Percentiles rank a stretch among this genome's conserved stretches.
Conservation (phyloP, 2,888 invertebrate species). For the Aquatica leii region DNA sequence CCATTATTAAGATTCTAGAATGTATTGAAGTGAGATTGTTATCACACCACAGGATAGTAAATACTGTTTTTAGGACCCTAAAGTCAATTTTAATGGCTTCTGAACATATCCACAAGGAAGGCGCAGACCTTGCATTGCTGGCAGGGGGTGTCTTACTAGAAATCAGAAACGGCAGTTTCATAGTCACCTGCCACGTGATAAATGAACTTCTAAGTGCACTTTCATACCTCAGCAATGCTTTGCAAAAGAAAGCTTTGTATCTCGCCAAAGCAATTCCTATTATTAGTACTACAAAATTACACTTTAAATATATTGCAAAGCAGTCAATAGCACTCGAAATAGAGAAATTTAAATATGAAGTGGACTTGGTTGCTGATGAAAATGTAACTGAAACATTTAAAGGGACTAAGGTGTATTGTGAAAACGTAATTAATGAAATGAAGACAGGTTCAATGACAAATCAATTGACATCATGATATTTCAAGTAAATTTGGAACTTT, state of each 20-base stretch:
- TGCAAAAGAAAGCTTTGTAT: neutral
- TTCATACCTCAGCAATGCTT: neutral
- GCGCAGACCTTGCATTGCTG: neutral
- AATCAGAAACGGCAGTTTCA: neutral
- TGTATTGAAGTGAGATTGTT: conserved; percentile 9
- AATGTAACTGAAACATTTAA: too few relatives aligned
- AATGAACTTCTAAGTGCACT: too few relatives aligned
- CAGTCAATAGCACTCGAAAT: too few relatives aligned
- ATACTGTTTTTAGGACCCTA: neutral
- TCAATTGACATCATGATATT: too few relatives aligned
- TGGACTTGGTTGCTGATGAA: too few relatives aligned
- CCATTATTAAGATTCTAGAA: neutral
- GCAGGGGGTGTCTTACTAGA: neutral
- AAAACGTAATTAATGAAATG: neutral
- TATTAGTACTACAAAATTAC: neutral
- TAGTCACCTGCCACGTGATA: neutral
- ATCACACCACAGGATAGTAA: neutral
- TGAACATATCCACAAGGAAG: neutral
- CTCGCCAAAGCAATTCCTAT: too few relatives aligned
- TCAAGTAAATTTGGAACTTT: neutral
- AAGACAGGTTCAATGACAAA: neutral
- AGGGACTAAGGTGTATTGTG: too few relatives aligned
- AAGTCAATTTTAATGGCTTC: neutral
- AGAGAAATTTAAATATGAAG: too few relatives aligned
- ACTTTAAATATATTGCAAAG: neutral